phyloP scores from a whole-genome alignment of 2,888 invertebrate genomes.

The Trachelus troglodyta region DNA sequence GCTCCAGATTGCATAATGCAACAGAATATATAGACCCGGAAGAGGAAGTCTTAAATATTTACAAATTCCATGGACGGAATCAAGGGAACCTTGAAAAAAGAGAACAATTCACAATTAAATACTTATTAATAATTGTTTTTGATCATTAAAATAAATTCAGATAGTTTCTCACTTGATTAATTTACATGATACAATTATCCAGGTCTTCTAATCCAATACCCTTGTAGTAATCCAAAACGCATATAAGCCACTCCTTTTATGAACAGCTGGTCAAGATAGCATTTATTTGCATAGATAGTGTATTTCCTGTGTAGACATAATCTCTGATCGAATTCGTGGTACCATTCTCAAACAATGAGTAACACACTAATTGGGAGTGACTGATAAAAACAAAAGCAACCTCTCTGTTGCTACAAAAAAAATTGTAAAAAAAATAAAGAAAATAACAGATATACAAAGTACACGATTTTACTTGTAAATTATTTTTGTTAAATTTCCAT shows the following conservation, averaged over 20 bases:
- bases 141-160: too few species aligned
- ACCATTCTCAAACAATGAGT: background rate
- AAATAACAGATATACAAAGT: background rate
- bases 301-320: background rate
- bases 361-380: background rate
- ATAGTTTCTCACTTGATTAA: background rate
- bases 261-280: background rate
- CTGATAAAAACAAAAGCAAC: background rate
- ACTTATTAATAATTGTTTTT: background rate
- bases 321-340: background rate
- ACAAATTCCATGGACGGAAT: background rate
- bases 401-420: background rate
- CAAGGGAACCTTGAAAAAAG: background rate
- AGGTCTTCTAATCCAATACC: background rate
- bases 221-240: background rate
- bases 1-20: background rate
- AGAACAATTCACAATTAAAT: background rate
- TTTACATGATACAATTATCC: background rate
- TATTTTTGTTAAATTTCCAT: background rate
- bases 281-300: slow-evolving; percentile 1
- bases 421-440: background rate
- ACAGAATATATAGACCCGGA: background rate
- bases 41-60: background rate
- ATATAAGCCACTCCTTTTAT: background rate
- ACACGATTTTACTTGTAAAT: background rate